Base-by-base conservation (phyloP, 2,888 invertebrate species). In the Tridacna gigas region DNA sequence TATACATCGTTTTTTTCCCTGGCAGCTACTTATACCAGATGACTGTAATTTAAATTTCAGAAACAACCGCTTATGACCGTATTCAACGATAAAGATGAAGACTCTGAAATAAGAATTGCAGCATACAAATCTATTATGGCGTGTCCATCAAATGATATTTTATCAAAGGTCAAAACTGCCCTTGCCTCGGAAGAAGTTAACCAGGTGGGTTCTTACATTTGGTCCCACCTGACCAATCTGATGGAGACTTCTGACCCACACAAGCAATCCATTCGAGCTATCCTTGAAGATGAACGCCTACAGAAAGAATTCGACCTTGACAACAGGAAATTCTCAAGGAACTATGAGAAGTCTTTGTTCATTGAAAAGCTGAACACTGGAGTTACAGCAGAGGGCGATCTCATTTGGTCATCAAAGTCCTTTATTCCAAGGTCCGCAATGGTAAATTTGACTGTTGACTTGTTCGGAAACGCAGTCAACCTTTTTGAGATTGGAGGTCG, bases 181-280 rank as follows among this genome's bases (percentile, higher is more conserved):
- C 89, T 94, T 56, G 86, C 89, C 74, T 86, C 77, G 3, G 94
- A 94, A 83, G 84, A 92, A 75, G 90, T 91, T 60, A 93, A 94
- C 86, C 98, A 99, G 96, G 98, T 99, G 25, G 98, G 98, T 20
- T 98, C 98, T 7, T 99, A 98, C 95, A 97, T 99, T 11, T 98
- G 98, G 98, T 98, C 98, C 77, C 98, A 99, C 95, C 95, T 99
- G 69, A 97, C 96, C 89, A 99, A 98, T 95, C 95, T 98, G 61
- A 97, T 97, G 83, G 97, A 97, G 90, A 98, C 98, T 0, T 97
- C 97, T 0, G 96, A 97, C 9, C 98, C 98, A 0, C 97, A 97
- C 51, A 96, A 97, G 83, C 96, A 97, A 61, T 97, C 97, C 93
- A 97, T 98, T 73, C 97, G 98, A 94, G 97, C 97, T 75, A 96